Evolutionary conservation across 1,140 invertebrate genomes (phyloP).

Genomic region (Aphis gossypii): DNA sequence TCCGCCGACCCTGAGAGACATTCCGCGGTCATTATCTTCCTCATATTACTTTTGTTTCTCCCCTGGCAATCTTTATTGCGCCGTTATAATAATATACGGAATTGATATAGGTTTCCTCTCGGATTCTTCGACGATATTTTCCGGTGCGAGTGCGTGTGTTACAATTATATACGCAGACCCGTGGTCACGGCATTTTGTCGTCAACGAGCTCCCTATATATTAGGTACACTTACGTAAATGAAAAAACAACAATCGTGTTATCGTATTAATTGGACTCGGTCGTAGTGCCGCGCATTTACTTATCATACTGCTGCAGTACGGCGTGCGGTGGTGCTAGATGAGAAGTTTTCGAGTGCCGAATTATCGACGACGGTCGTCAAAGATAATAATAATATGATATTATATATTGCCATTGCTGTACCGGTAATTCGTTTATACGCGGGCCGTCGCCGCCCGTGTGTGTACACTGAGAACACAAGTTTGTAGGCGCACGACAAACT

Average conservation of each 20-base stretch:
- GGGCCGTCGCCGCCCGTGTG: background rate
- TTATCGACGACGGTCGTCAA: background rate
- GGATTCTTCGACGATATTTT: background rate
- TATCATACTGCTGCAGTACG: background rate
- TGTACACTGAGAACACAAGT: background rate
- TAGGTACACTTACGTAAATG: background rate
- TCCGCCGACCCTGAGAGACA: background rate
- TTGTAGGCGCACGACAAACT: background rate
- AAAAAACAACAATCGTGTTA: slow-evolving; percentile 51
- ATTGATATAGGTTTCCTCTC: slow-evolving; percentile 26
- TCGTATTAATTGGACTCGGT: background rate
- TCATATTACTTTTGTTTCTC: slow-evolving; percentile 55
- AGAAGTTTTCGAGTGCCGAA: slow-evolving; percentile 18
- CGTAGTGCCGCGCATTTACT: background rate
- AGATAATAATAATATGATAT: slow-evolving; percentile 22
- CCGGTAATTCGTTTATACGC: slow-evolving; percentile 29
- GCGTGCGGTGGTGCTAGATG: background rate
- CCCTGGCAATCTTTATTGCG: slow-evolving; percentile 48
- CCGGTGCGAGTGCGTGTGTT: background rate
- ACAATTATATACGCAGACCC: background rate
- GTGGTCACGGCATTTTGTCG: background rate
- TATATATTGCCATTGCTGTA: background rate
- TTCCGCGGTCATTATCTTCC: slow-evolving; percentile 50
- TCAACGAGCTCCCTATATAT: background rate
- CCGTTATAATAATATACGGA: slow-evolving; percentile 31